phyloP scores from a whole-genome alignment of 2,888 invertebrate species.

The Cephus sareptanus region DNA sequence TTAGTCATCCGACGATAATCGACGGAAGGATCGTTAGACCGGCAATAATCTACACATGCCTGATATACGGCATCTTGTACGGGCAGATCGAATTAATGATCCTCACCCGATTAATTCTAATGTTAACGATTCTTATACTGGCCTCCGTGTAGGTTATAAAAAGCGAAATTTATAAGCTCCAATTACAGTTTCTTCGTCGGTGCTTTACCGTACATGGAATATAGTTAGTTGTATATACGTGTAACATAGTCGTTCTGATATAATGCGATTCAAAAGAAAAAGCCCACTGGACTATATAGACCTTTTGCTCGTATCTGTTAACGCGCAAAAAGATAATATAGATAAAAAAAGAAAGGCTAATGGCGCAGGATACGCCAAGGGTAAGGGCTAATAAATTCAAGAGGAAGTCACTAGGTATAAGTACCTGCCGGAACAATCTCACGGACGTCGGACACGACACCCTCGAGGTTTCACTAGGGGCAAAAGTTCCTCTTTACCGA shows the following conservation, averaged over 20 bases:
- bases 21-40: neutral
- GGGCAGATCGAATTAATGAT: neutral
- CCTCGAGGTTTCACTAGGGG: neutral
- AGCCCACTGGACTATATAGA: too few relatives aligned
- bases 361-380: neutral
- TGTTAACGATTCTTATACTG: conserved; percentile 14
- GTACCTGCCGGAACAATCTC: neutral
- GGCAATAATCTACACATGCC: neutral
- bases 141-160: neutral
- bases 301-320: neutral
- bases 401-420: neutral
- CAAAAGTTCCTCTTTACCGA: neutral
- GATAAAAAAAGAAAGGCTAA: neutral
- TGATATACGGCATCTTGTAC: neutral
- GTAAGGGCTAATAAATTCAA: neutral
- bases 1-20: neutral
- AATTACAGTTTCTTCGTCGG: neutral
- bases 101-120: conserved; percentile 23
- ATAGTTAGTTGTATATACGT: neutral
- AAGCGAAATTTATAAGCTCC: neutral
- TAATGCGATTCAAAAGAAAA: too few relatives aligned
- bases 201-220: neutral
- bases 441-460: neutral
- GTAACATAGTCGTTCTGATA: too few relatives aligned
- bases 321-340: neutral